phyloP scores from a whole-genome alignment of 1,140 invertebrate species.

The Tetragnatha versicolor region DNA sequence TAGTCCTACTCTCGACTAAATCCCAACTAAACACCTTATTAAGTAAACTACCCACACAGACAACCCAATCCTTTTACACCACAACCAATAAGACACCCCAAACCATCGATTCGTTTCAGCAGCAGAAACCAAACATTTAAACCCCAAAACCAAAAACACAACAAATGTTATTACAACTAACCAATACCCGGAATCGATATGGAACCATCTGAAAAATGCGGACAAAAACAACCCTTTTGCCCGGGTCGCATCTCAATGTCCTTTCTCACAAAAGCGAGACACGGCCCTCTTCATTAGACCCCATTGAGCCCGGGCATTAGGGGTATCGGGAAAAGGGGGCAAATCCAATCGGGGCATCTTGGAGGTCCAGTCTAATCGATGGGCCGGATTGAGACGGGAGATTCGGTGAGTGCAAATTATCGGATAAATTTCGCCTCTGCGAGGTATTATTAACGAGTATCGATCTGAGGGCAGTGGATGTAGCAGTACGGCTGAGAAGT shows the following conservation, averaged over 20 bases:
- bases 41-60: too few species aligned
- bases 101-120: too few species aligned
- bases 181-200: too few species aligned
- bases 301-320: conserved; percentile 6
- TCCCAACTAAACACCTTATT: too few species aligned
- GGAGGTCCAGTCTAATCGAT: conserved; percentile 16
- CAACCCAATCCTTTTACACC: too few species aligned
- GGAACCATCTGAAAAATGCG: too few species aligned
- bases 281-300: conserved; percentile 8
- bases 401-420: conserved; percentile 36
- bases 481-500: conserved; percentile 14
- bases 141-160: too few species aligned
- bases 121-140: too few species aligned
- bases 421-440: conserved; percentile 34
- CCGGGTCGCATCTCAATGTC: not conserved
- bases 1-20: too few species aligned
- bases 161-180: too few species aligned
- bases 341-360: conserved; percentile 5
- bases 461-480: not conserved
- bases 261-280: not conserved
- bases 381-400: not conserved
- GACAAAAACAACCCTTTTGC: not conserved
- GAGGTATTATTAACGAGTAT: conserved; percentile 29
- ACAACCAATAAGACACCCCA: too few species aligned
- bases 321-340: conserved; percentile 13